These are phyloP conservation scores for Meganola albula DNA, from an alignment of 2,888 invertebrate genomes.

Conservation along the genomic window DNA sequence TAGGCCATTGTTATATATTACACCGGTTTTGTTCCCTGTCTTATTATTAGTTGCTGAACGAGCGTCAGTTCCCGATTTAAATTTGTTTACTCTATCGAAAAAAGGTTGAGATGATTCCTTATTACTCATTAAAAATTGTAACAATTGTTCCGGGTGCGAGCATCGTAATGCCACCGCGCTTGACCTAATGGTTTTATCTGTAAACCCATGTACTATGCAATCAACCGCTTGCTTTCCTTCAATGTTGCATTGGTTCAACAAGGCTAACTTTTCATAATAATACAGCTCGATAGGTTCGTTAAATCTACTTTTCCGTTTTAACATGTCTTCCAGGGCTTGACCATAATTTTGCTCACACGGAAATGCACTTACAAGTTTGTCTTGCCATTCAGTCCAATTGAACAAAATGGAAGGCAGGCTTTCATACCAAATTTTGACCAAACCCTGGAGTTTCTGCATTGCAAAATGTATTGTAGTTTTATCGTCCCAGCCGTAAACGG, in stretches of 20 bases:
- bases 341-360: constrained; percentile 28
- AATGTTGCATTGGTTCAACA: constrained; percentile 16
- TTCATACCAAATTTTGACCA: constrained; percentile 28
- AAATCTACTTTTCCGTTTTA: constrained; percentile 14
- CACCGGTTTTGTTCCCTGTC: neutral
- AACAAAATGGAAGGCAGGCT: constrained; percentile 19
- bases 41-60: neutral
- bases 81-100: neutral
- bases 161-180: constrained; percentile 17
- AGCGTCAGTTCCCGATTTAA: neutral
- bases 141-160: constrained; percentile 10
- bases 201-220: constrained; percentile 16
- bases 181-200: constrained; percentile 13
- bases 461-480: constrained; percentile 15
- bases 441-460: constrained; percentile 14
- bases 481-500: constrained; percentile 19
- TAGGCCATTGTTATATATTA: neutral
- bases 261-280: neutral
- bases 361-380: constrained; percentile 23
- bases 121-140: constrained; percentile 8
- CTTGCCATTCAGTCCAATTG: constrained; percentile 30
- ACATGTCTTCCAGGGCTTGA: constrained; percentile 23
- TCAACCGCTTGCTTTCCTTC: constrained; percentile 9
- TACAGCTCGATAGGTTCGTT: constrained; percentile 6
- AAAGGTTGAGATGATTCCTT: constrained; percentile 2